Percentiles rank a stretch among this genome's conserved stretches.
phyloP scores from a whole-genome alignment of 53 echinoderm and acorn worm species.

The Antedon mediterranea region DNA sequence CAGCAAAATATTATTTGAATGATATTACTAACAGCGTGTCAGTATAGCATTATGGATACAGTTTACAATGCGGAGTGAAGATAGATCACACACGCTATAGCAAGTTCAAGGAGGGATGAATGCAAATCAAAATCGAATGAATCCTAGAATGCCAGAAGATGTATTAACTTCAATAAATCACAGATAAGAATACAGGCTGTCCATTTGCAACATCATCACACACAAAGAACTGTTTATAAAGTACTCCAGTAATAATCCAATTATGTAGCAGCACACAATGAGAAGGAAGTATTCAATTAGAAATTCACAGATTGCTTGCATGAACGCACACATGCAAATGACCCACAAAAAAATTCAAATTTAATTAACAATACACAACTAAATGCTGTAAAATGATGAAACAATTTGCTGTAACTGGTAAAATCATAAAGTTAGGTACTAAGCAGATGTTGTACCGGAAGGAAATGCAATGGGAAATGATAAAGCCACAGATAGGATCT shows the following conservation, averaged over 20 bases:
- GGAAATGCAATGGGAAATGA: neutral
- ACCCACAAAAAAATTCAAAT: too few species aligned
- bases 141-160: neutral
- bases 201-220: neutral
- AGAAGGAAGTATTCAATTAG: neutral
- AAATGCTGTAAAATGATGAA: neutral
- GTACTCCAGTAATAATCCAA: neutral
- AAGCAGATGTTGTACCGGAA: neutral
- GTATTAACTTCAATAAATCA: neutral
- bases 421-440: neutral
- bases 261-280: neutral
- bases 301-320: neutral
- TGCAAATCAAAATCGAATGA: neutral
- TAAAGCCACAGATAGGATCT: neutral
- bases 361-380: too few species aligned
- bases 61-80: neutral
- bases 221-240: neutral
- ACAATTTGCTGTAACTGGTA: neutral
- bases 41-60: too few species aligned
- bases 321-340: neutral
- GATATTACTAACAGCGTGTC: too few species aligned
- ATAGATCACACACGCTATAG: neutral
- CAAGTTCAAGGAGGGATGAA: neutral
- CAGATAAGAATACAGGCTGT: neutral
- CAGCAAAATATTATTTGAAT: too few species aligned